Evolutionary conservation across 2,113 vertebrate genomes (phyloP), one percentile per base, ranked within the genome.

Genomic region (Nicator chloris): DNA sequence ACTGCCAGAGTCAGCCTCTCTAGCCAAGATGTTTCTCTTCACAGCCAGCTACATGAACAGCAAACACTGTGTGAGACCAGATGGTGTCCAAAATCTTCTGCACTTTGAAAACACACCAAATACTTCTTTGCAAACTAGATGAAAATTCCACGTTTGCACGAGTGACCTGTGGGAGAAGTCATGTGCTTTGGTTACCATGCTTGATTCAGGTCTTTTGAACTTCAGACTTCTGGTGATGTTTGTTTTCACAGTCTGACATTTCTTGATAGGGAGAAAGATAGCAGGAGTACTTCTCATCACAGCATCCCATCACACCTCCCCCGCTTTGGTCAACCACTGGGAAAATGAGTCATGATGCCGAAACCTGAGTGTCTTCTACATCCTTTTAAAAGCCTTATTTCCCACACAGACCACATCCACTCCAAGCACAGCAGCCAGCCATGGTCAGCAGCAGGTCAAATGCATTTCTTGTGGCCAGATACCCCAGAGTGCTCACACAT

Each of bases 151-250:
- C 3, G 1, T 42, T 85, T 68, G 6, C 44, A 79, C 71, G 49
- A 85, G 6, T 2, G 5, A 56, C 20, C 49, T 31, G 17, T 5
- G 18, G 35, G 44, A 85, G 61, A 57, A 23, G 19, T 17, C 33
- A 35, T 4, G 5, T 1, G 3, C 21, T 70, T 71, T 6, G 1
- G 15, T 31, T 47, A 47, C 8, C 0, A 2, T 15, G 6, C 2
- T 2, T 45, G 6, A 27, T 40, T 69, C n/a, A 60, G 9, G 11
- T 27, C 87, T 89, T 79, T 56, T 79, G 40, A 93, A 59, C 39
- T 81, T 77, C 60, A 70, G 6, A 51, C 24, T 51, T 75, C n/a
- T 64, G 30, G 6, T 30, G 35, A 61, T 26, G 1, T 19, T 39
- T 47, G 28, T 91, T 85, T 90, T 47, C 40, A 44, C 27, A 45